Conservation (phyloP, 2,888 invertebrate genomes). For the Gymnocheta viridis region DNA sequence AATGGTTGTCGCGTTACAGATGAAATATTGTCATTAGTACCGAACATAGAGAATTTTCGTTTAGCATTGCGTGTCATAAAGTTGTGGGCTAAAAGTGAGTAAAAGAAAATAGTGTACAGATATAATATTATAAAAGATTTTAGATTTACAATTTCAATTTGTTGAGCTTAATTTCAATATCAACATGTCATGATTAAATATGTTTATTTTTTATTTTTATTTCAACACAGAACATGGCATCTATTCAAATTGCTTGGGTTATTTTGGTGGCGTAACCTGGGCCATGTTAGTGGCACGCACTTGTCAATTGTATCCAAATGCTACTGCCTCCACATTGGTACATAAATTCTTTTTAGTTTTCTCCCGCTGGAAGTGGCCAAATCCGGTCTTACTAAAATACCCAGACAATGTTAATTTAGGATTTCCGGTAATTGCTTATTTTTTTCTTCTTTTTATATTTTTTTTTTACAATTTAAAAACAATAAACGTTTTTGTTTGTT, state of each 20-base stretch:
- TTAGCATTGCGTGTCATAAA: conserved; percentile 97
- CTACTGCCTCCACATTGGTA: conserved; percentile 95
- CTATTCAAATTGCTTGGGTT: conserved; percentile 98
- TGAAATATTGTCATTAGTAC: conserved; percentile 97
- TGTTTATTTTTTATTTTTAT: conserved; percentile 33
- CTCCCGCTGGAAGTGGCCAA: conserved; percentile 99
- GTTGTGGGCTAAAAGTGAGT: conserved; percentile 98
- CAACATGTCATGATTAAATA: background rate
- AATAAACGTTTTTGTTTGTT: background rate
- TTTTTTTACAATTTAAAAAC: background rate
- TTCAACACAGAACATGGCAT: conserved; percentile 91
- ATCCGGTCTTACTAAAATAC: conserved; percentile 97
- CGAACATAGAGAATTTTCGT: conserved; percentile 96
- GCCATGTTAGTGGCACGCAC: conserved; percentile 99
- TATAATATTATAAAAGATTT: background rate
- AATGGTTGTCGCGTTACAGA: conserved; percentile 99
- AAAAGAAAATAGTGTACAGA: conserved; percentile 79
- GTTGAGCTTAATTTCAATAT: background rate
- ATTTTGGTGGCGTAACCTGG: conserved; percentile 99
- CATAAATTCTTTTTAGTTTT: conserved; percentile 99
- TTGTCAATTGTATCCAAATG: conserved; percentile 99
- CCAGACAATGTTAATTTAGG: conserved; percentile 93
- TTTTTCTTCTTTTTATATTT: background rate
- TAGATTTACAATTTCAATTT: background rate
- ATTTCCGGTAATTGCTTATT: conserved; percentile 85